Conservation (phyloP, 2,797 vertebrate species). For the Valencia hispanica region DNA sequence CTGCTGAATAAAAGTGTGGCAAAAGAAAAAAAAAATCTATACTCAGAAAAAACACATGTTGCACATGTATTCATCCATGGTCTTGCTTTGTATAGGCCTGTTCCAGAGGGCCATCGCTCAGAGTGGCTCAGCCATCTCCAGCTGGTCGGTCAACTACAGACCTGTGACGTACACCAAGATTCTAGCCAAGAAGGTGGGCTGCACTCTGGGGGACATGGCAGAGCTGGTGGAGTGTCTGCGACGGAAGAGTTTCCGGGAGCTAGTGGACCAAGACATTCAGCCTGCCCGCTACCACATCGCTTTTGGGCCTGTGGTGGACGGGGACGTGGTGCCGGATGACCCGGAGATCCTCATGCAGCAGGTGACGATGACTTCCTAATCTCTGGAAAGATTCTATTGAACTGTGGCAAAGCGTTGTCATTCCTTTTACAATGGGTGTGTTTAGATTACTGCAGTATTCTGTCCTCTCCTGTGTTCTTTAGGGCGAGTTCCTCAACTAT, state of each 20-base stretch:
- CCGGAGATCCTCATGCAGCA: slow-evolving; percentile 98
- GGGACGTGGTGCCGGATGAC: slow-evolving; percentile 94
- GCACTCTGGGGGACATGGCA: slow-evolving; percentile 84
- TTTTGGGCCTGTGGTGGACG: slow-evolving; percentile 95
- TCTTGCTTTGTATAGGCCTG: slow-evolving; percentile 77
- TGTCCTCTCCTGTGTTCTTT: slow-evolving; percentile 26
- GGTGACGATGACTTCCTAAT: slow-evolving; percentile 55
- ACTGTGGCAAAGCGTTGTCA: background rate
- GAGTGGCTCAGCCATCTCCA: slow-evolving; percentile 94
- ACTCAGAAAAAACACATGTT: slow-evolving; percentile 32
- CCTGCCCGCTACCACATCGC: slow-evolving; percentile 95
- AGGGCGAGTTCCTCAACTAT: slow-evolving; percentile 97
- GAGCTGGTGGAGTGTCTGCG: slow-evolving; percentile 91
- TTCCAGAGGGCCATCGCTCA: slow-evolving; percentile 96
- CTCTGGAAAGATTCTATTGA: background rate
- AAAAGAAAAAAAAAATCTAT: slow-evolving; percentile 28
- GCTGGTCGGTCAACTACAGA: slow-evolving; percentile 95
- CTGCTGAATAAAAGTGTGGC: slow-evolving; percentile 60
- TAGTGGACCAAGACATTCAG: slow-evolving; percentile 96
- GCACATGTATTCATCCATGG: slow-evolving; percentile 31
- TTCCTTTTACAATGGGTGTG: background rate
- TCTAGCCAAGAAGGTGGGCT: slow-evolving; percentile 92
- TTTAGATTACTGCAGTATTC: background rate
- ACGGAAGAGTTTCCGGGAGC: slow-evolving; percentile 88
- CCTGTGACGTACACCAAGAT: slow-evolving; percentile 91